Conservation (phyloP, 2,888 invertebrate species). For the Flexamia atlantica region DNA sequence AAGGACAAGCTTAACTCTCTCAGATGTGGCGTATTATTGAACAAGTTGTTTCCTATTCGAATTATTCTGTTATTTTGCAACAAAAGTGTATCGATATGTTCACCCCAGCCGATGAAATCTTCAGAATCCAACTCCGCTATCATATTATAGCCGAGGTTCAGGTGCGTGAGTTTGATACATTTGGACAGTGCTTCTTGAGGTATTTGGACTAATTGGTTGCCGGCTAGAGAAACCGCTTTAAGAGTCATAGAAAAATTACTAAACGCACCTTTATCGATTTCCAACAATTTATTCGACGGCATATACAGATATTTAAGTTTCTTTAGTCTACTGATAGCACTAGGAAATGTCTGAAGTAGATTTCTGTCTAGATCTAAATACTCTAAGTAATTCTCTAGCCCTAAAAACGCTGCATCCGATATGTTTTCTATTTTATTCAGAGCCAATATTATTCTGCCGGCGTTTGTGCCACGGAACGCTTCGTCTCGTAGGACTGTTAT, state of each 20-base stretch:
- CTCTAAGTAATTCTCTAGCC: constrained; percentile 85
- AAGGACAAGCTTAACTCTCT: constrained; percentile 94
- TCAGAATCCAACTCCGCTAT: constrained; percentile 82
- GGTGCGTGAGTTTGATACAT: constrained; percentile 88
- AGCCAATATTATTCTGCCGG: constrained; percentile 87
- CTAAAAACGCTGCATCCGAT: constrained; percentile 84
- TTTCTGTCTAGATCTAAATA: constrained; percentile 92
- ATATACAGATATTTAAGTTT: constrained; percentile 89
- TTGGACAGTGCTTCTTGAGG: constrained; percentile 84
- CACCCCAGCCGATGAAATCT: constrained; percentile 89
- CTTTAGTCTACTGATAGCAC: constrained; percentile 82
- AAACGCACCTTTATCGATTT: constrained; percentile 81
- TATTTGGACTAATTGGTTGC: constrained; percentile 86
- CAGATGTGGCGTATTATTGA: constrained; percentile 85
- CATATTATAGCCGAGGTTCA: constrained; percentile 93
- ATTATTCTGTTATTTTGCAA: constrained; percentile 91
- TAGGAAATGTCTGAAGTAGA: constrained; percentile 83
- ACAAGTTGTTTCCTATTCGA: constrained; percentile 82
- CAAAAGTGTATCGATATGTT: constrained; percentile 87
- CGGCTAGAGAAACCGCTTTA: constrained; percentile 88
- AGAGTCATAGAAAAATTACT: constrained; percentile 79
- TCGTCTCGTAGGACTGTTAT: constrained; percentile 73
- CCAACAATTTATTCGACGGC: constrained; percentile 86
- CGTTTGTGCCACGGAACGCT: constrained; percentile 77
- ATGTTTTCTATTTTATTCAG: constrained; percentile 86